A percentile compares a stretch with the other conserved stretches of the same genome.
These are phyloP conservation scores for Artibeus lituratus DNA, from an alignment of 2,797 vertebrate species.

Conservation along the genomic window DNA sequence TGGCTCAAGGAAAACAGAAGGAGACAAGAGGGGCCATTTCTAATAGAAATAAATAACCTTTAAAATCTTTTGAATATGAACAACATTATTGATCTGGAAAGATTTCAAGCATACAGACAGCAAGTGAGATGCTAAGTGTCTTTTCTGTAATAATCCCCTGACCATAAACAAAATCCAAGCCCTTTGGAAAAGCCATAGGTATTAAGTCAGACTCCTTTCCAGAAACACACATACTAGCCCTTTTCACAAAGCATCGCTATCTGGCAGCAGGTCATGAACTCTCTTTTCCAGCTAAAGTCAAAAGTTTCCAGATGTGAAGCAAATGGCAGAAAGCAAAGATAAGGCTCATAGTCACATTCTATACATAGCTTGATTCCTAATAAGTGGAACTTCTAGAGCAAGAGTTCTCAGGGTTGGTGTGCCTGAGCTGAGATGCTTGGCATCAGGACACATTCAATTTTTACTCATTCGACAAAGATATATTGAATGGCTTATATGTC, in stretches of 20 bases:
- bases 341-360: not conserved
- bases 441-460: not conserved
- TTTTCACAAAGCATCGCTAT: not conserved
- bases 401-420: not conserved
- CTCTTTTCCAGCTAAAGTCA: not conserved
- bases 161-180: not conserved
- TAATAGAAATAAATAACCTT: not conserved
- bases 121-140: not conserved
- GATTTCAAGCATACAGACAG: not conserved
- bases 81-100: not conserved
- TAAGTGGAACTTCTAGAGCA: not conserved
- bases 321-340: slow-evolving; percentile 34
- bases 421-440: not conserved
- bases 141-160: slow-evolving; percentile 1
- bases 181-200: not conserved
- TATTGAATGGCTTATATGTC: not conserved
- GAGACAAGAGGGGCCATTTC: not conserved
- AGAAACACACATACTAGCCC: not conserved
- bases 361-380: not conserved
- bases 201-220: not conserved
- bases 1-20: not conserved
- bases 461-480: not conserved
- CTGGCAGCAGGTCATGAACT: not conserved
- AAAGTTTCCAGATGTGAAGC: not conserved
- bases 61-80: not conserved